These are phyloP conservation scores for Nudaria mundana DNA, from an alignment of 2,888 invertebrate genomes.

Conservation along the genomic window DNA sequence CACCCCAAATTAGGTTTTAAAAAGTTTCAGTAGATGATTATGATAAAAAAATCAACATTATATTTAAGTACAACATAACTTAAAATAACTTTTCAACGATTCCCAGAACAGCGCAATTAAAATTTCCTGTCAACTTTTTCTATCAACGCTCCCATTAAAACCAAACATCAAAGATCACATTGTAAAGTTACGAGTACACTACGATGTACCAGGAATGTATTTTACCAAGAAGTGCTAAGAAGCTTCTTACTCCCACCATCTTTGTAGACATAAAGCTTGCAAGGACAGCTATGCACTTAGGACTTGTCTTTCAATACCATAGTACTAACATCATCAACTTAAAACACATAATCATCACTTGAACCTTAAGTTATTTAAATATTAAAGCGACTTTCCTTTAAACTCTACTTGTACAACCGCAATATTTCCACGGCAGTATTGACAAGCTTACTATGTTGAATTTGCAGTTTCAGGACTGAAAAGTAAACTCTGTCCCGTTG, in stretches of 20 bases:
- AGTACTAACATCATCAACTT: constrained; percentile 16
- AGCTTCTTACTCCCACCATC: constrained; percentile 59
- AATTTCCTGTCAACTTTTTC: constrained; percentile 26
- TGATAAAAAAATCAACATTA: neutral
- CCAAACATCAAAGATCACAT: constrained; percentile 32
- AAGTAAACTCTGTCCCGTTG: constrained; percentile 27
- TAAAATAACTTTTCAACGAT: neutral
- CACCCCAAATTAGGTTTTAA: too few relatives aligned
- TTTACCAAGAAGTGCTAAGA: constrained; percentile 69
- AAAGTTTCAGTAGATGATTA: too few relatives aligned
- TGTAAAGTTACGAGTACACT: constrained; percentile 27
- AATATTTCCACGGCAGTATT: constrained; percentile 17
- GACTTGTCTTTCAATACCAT: constrained; percentile 44
- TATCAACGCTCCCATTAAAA: constrained; percentile 26
- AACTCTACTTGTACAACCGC: constrained; percentile 6
- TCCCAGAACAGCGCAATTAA: constrained; percentile 2
- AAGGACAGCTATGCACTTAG: constrained; percentile 66
- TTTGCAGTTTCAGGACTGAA: constrained; percentile 29
- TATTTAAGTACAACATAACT: neutral
- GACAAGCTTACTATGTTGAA: constrained; percentile 32
- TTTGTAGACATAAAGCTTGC: constrained; percentile 69
- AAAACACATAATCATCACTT: constrained; percentile 21
- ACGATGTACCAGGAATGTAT: constrained; percentile 58
- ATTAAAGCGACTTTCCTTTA: constrained; percentile 23
- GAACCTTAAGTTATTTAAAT: constrained; percentile 33